These are phyloP conservation scores for Psilopsiagon aurifrons DNA, from an alignment of 2,113 vertebrate species.

Conservation along the genomic window DNA sequence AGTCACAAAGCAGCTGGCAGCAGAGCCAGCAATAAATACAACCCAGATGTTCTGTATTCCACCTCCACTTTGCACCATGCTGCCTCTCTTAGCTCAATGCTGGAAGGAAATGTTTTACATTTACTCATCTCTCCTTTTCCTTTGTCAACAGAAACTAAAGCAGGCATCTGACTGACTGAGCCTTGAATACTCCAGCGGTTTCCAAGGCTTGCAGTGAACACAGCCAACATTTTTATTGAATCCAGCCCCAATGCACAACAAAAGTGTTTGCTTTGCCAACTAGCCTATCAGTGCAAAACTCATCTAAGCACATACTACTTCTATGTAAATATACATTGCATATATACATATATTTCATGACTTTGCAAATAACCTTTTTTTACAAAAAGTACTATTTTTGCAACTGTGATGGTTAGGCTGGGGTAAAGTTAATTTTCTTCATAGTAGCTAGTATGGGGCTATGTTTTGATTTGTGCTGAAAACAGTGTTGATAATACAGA, in stretches of 20 bases:
- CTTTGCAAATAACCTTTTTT: neutral
- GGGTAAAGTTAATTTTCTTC: neutral
- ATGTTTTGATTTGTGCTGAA: neutral
- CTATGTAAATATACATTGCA: neutral
- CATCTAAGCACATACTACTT: neutral
- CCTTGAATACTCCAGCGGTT: constrained; percentile 19
- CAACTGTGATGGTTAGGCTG: neutral
- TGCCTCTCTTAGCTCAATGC: constrained; percentile 49
- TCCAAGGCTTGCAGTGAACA: constrained; percentile 44
- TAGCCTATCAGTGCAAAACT: constrained; percentile 8
- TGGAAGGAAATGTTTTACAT: constrained; percentile 66
- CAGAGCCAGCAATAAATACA: constrained; percentile 26
- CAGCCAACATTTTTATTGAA: constrained; percentile 60
- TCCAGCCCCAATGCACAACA: constrained; percentile 48
- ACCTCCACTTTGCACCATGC: constrained; percentile 12
- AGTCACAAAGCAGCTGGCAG: constrained; percentile 29
- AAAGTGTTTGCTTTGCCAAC: constrained; percentile 36
- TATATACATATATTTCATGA: neutral
- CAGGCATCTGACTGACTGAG: constrained; percentile 58
- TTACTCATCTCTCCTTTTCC: constrained; percentile 61
- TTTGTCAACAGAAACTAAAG: constrained; percentile 67
- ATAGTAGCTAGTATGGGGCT: neutral
- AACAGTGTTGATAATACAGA: constrained; percentile 1
- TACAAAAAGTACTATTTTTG: neutral
- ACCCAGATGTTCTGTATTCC: constrained; percentile 54